Base-by-base conservation (phyloP, 2,797 vertebrate genomes). In the Hemitrygon akajei region DNA sequence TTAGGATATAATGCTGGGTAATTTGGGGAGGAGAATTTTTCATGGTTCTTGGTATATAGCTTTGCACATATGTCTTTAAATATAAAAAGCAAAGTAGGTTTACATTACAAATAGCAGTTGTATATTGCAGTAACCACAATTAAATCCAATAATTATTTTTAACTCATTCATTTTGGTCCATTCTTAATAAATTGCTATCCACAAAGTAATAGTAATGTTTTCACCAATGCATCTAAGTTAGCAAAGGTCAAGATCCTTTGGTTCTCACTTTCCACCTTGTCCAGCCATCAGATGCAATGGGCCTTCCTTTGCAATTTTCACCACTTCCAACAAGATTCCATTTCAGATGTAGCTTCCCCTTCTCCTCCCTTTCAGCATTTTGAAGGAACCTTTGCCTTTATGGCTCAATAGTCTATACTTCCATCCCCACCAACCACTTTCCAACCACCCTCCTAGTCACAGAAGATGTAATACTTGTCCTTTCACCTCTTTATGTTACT, bases 21-120 rank as follows among this genome's bases (percentile, higher is more conserved):
- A 89, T 89, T 89, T 89, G 86, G 60, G 47, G 86, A 89, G 18
- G 86, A 34, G 86, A 89, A 89, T 69, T 11, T 66, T 89, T 58
- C 12, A 30, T n/a, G 56, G n/a, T 89, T 63, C 3, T 34, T n/a
- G 9, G 81, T 84, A 56, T 25, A 58, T 56, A 84, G 47, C 7
- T 25, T 84, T 27, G 81, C 81, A 84, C 81, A 84, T 11, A 56
- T 20, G 11, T 56, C 81, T 84, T 84, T 84, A 56, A 84, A 80
- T 56, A 84, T 12, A 84, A 12, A 84, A 22, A 84, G 27, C 40
- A 56, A 84, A 84, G 25, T 56, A 80, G 22, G 20, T 73, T 12
- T 47, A 27, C 27, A 20, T 58, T 56, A 84, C 77, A 80, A 80
- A 18, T 7, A 84, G 10, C 25, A 84, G 27, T 84, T 27, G 3